These are phyloP conservation scores for Procambarus virginalis DNA, from an alignment of 1,140 invertebrate genomes.

Conservation along the genomic window DNA sequence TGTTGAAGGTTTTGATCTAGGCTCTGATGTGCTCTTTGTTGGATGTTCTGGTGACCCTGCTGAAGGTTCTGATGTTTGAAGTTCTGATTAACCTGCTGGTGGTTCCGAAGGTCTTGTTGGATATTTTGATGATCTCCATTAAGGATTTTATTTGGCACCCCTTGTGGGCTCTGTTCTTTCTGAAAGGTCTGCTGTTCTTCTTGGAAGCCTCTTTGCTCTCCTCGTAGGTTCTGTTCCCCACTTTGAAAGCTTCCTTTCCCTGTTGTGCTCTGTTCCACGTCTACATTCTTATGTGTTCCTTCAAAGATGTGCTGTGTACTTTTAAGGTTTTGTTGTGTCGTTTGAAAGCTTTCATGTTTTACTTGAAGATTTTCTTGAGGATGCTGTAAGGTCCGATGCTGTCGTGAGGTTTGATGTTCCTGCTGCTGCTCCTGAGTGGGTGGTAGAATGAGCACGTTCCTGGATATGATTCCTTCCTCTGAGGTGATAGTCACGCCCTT, in stretches of 20 bases:
- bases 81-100: not conserved
- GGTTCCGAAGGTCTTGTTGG: not conserved
- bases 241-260: not conserved
- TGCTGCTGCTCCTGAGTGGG: not conserved
- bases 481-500: conserved; percentile 48
- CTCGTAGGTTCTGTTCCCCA: not conserved
- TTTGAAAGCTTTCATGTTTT: not conserved
- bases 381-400: not conserved
- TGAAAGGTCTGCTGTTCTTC: not conserved
- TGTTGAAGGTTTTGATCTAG: no score
- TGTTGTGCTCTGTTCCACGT: not conserved
- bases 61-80: not conserved
- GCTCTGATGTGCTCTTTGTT: not conserved
- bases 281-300: not conserved
- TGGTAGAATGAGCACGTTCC: not conserved
- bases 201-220: not conserved
- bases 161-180: conserved; percentile 1
- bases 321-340: not conserved
- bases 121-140: not conserved
- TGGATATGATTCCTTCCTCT: conserved; percentile 32
- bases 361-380: not conserved
- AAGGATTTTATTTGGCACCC: not conserved
- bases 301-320: not conserved
- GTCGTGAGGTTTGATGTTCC: not conserved
- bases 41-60: not conserved